Evolutionary conservation across 1,140 invertebrate species (phyloP).

Genomic region (Euschistus heros): DNA sequence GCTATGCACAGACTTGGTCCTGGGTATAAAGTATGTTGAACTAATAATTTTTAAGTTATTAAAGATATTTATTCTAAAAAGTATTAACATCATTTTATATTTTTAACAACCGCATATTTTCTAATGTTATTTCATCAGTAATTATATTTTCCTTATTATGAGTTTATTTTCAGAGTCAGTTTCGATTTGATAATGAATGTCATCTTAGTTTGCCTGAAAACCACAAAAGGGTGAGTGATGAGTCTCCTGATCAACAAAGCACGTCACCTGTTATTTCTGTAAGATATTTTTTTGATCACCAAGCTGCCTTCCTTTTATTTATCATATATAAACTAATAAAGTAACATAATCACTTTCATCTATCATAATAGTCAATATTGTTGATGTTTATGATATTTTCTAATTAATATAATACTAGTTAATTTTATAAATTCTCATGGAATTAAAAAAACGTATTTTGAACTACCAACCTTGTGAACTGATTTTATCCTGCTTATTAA

Average conservation of each 20-base stretch:
- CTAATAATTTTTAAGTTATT: no score
- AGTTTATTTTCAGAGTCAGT: conserved; percentile 70
- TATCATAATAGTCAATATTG: no score
- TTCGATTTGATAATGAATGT: conserved; percentile 97
- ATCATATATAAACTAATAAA: no score
- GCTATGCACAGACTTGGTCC: conserved; percentile 91
- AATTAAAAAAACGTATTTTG: no score
- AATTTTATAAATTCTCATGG: no score
- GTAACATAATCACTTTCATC: no score
- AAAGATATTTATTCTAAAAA: background rate
- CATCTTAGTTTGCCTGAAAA: conserved; percentile 88
- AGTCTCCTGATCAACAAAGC: conserved; percentile 20
- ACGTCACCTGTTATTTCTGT: conserved; percentile 40
- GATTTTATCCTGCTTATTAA: no score
- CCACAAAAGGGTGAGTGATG: conserved; percentile 81
- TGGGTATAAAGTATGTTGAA: conserved; percentile 76
- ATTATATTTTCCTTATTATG: background rate
- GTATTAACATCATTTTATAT: background rate
- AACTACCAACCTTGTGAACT: no score
- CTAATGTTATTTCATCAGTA: background rate
- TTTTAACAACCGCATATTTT: background rate
- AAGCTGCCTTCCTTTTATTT: conserved; percentile 12
- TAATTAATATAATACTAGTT: no score
- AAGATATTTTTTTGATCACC: conserved; percentile 36
- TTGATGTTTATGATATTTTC: no score